Evolutionary conservation across 2,797 vertebrate genomes (phyloP).

Genomic region (Hyperoplus lanceolatus): DNA sequence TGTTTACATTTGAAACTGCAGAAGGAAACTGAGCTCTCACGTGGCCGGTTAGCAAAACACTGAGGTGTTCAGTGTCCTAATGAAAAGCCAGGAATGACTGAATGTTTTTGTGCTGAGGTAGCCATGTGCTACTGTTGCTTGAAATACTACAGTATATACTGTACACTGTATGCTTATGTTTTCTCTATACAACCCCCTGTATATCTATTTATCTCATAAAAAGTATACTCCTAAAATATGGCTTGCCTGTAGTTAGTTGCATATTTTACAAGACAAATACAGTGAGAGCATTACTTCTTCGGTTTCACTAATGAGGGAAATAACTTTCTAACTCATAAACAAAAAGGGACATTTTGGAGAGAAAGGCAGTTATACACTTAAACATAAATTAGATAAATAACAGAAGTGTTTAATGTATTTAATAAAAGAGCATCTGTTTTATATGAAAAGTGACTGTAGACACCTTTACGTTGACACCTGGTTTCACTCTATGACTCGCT

Average conservation of each 20-base stretch:
- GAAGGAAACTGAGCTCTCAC: slow-evolving; percentile 41
- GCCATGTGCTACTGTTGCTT: neutral
- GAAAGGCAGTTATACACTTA: neutral
- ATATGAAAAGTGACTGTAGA: too few species aligned
- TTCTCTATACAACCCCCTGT: neutral
- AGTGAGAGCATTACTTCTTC: neutral
- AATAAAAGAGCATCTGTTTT: too few species aligned
- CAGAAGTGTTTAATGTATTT: too few species aligned
- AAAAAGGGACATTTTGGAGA: neutral
- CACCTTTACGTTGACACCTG: slow-evolving; percentile 38
- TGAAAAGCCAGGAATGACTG: slow-evolving; percentile 3
- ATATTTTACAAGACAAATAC: slow-evolving; percentile 1
- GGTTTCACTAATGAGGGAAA: slow-evolving; percentile 3
- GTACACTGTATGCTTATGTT: neutral
- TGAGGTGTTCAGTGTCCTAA: slow-evolving; percentile 25
- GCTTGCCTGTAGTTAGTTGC: neutral
- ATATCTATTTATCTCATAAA: neutral
- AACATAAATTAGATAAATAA: neutral
- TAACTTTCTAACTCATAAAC: slow-evolving; percentile 8
- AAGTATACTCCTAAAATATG: neutral
- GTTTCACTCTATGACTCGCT: slow-evolving; percentile 20
- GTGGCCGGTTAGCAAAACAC: slow-evolving; percentile 32
- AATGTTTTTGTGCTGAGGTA: neutral
- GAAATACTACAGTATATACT: too few species aligned
- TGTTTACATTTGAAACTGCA: slow-evolving; percentile 44